phyloP scores from a whole-genome alignment of 1,140 invertebrate genomes.

The Penaeus indicus region DNA sequence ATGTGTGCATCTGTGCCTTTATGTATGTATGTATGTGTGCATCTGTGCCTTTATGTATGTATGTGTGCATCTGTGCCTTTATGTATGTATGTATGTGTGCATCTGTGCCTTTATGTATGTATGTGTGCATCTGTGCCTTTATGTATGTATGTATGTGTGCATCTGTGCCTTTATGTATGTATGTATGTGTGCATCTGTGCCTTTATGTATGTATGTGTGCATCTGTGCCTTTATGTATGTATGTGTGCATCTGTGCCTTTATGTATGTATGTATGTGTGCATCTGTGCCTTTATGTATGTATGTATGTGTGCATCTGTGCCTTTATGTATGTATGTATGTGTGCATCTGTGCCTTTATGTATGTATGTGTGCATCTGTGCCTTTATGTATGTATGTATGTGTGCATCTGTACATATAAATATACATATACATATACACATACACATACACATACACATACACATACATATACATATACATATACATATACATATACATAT shows the following conservation, averaged over 20 bases:
- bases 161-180: neutral
- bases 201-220: neutral
- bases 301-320: neutral
- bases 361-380: constrained; percentile 1
- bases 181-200: neutral
- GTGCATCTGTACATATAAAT: too few relatives aligned
- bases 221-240: neutral
- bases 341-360: neutral
- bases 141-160: neutral
- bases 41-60: too few relatives aligned
- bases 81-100: constrained; percentile 1
- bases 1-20: constrained; percentile 1
- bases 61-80: neutral
- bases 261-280: constrained; percentile 1
- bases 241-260: neutral
- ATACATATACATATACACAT: too few relatives aligned
- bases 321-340: neutral
- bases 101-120: neutral
- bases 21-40: neutral
- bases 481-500: too few relatives aligned
- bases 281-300: neutral
- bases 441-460: too few relatives aligned
- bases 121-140: neutral
- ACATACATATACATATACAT: too few relatives aligned
- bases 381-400: neutral